Evolutionary conservation across 2,797 vertebrate species (phyloP).

Genomic region (Enteromius trimaculatus): DNA sequence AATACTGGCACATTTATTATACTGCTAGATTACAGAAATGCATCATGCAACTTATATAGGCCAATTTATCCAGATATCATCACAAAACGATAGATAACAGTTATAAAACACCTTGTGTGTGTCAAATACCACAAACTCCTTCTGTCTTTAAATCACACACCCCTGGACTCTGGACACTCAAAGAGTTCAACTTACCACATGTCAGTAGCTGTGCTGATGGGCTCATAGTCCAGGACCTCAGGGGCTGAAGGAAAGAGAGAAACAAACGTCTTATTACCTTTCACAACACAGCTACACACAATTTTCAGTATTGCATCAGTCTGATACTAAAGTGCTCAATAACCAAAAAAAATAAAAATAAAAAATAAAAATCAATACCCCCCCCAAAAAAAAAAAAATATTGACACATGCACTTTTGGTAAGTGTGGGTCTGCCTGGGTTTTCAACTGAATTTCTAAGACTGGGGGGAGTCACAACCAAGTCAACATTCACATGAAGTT

Average conservation of each 20-base stretch:
- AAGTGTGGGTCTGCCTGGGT: not conserved
- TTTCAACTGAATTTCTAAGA: not conserved
- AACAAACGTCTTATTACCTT: not conserved
- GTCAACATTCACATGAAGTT: not conserved
- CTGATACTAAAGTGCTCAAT: not conserved
- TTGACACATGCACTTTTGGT: not conserved
- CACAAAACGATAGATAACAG: not conserved
- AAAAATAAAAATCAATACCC: too few relatives aligned
- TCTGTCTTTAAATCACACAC: not conserved
- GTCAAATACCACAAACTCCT: conserved; percentile 1
- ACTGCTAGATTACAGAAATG: conserved; percentile 1
- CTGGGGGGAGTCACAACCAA: not conserved
- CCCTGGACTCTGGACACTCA: conserved; percentile 16
- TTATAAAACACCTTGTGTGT: conserved; percentile 22
- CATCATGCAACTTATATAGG: not conserved
- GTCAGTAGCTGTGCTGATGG: conserved; percentile 84
- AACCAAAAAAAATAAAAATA: not conserved
- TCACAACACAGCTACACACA: not conserved
- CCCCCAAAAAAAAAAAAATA: too few relatives aligned
- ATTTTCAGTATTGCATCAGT: not conserved
- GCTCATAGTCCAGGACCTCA: conserved; percentile 84
- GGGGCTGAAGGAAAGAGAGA: conserved; percentile 73
- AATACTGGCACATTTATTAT: not conserved
- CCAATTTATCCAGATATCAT: not conserved
- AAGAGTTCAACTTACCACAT: conserved; percentile 81